Conservation (phyloP, 2,797 vertebrate genomes). For the Enteromius anoplus region DNA sequence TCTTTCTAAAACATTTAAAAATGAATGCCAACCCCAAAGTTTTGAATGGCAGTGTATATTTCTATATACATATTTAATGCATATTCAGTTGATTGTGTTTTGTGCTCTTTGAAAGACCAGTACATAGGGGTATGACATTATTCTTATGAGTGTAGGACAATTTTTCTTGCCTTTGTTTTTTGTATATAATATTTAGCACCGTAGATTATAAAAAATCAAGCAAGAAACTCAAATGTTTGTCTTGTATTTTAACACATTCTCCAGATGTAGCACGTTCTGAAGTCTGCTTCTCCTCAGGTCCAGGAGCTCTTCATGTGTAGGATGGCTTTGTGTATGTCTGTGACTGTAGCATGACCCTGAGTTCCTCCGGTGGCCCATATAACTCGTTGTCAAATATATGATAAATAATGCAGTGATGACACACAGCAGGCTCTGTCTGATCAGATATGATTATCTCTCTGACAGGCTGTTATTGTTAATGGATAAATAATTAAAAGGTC, state of each 20-base stretch:
- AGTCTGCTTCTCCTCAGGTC: background rate
- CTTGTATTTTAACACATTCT: background rate
- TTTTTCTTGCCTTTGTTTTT: background rate
- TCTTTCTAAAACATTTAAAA: background rate
- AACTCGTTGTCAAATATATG: constrained; percentile 30
- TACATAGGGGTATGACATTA: background rate
- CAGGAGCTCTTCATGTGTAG: background rate
- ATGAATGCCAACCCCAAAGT: background rate
- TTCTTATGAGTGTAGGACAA: background rate
- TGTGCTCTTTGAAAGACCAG: background rate
- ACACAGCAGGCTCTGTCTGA: constrained; percentile 38
- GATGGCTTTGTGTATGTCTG: background rate
- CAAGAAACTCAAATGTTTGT: background rate
- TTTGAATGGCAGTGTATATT: background rate
- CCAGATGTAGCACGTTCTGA: background rate
- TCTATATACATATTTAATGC: background rate
- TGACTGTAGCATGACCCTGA: constrained; percentile 30
- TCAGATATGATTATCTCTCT: constrained; percentile 37
- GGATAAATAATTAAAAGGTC: constrained; percentile 61
- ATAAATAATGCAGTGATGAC: constrained; percentile 59
- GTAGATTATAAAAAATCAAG: background rate
- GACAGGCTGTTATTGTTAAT: constrained; percentile 56
- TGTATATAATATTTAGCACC: background rate
- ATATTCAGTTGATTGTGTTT: background rate
- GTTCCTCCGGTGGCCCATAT: constrained; percentile 27